These are phyloP conservation scores for Pachycephus smyrnensis DNA, from an alignment of 2,888 invertebrate species.

Conservation along the genomic window DNA sequence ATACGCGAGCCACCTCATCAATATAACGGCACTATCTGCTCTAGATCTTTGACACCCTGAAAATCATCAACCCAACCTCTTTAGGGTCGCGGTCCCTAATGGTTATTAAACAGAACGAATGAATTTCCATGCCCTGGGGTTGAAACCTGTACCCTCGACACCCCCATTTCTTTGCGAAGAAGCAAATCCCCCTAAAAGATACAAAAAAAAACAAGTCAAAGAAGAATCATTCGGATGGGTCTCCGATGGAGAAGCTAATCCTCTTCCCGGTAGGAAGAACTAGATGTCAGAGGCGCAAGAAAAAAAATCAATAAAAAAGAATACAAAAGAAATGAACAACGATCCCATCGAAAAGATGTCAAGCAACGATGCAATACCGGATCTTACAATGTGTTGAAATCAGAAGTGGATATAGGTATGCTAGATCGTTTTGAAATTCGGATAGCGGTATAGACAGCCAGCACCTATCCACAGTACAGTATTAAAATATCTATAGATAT, in stretches of 20 bases:
- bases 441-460: neutral
- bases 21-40: slow-evolving; percentile 58
- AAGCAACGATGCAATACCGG: neutral
- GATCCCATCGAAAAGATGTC: neutral
- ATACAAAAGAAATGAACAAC: too few species aligned
- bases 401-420: neutral
- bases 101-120: slow-evolving; percentile 51
- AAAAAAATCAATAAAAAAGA: neutral
- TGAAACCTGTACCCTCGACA: neutral
- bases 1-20: slow-evolving; percentile 61
- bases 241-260: neutral
- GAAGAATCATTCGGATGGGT: neutral
- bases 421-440: neutral
- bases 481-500: neutral
- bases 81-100: slow-evolving; percentile 41
- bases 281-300: neutral
- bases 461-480: neutral
- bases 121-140: neutral
- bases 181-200: neutral
- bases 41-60: slow-evolving; percentile 63
- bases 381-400: too few species aligned
- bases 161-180: neutral
- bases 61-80: slow-evolving; percentile 45
- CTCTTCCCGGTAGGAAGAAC: neutral
- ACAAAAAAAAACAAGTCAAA: neutral